Evolutionary conservation across 2,113 vertebrate genomes (phyloP).

Genomic region (Pavo muticus): DNA sequence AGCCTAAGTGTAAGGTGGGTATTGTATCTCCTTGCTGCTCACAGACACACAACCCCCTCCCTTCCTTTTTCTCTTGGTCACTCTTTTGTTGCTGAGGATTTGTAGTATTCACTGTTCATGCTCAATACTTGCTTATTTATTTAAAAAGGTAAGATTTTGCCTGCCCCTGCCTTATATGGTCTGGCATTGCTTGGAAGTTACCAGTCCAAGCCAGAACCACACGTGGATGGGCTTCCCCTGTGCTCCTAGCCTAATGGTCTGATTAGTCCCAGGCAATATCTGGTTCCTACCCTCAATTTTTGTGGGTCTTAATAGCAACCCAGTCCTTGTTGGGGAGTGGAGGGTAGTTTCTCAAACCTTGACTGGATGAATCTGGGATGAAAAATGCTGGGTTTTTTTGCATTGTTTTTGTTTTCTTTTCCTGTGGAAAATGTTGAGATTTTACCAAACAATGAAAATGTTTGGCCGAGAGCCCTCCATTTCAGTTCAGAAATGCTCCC

Average conservation of each 20-base stretch:
- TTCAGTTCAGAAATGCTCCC: constrained; percentile 50
- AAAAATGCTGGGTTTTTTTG: background rate
- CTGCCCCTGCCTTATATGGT: background rate
- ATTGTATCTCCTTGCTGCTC: constrained; percentile 60
- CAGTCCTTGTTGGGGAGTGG: background rate
- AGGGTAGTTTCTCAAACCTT: constrained; percentile 11
- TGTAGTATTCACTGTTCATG: background rate
- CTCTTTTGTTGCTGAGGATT: background rate
- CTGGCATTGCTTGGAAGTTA: background rate
- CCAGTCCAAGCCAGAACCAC: background rate
- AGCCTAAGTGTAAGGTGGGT: constrained; percentile 36
- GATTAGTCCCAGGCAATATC: background rate
- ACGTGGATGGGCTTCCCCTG: background rate
- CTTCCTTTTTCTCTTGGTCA: background rate
- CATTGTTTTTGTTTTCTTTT: constrained; percentile 54
- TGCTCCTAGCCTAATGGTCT: background rate
- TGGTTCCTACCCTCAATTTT: background rate
- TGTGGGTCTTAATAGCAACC: background rate
- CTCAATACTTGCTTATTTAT: background rate
- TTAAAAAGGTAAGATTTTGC: background rate
- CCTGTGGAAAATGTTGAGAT: constrained; percentile 56
- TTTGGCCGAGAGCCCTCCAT: constrained; percentile 57
- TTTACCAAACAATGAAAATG: constrained; percentile 63
- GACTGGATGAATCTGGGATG: background rate
- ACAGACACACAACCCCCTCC: constrained; percentile 7